Percentiles rank a stretch among this genome's conserved stretches.
Evolutionary conservation across 1,140 invertebrate genomes (phyloP).

Genomic region (Neodiprion virginianus): DNA sequence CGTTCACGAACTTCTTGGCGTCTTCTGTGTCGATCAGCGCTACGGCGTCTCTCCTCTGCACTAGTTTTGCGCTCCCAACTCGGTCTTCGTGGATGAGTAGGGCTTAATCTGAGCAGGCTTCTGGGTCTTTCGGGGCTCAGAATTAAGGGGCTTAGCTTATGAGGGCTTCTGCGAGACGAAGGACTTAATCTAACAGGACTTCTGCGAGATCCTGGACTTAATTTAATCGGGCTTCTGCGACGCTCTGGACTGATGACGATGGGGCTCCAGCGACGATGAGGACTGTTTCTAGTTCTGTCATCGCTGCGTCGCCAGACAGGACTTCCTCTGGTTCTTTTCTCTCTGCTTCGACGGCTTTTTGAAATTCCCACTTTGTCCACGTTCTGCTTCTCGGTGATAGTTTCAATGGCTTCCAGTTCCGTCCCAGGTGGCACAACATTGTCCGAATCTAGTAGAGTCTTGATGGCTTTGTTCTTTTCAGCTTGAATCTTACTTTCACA

Average conservation of each 20-base stretch:
- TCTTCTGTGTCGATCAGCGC: conserved; percentile 43
- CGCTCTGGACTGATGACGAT: conserved; percentile 11
- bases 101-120: conserved; percentile 23
- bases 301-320: conserved; percentile 40
- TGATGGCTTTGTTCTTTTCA: conserved; percentile 59
- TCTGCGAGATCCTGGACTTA: conserved; percentile 37
- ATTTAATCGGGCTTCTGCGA: conserved; percentile 8
- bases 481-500: conserved; percentile 56
- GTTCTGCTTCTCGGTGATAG: conserved; percentile 48
- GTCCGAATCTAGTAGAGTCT: conserved; percentile 56
- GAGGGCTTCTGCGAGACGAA: conserved; percentile 37
- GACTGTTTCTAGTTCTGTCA: conserved; percentile 42
- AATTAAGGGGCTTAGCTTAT: conserved; percentile 24
- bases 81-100: conserved; percentile 36
- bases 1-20: conserved; percentile 49
- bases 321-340: conserved; percentile 38
- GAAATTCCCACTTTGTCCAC: conserved; percentile 33
- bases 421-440: conserved; percentile 58
- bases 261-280: conserved; percentile 36
- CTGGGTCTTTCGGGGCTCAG: conserved; percentile 24
- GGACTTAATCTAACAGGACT: conserved; percentile 31
- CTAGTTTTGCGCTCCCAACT: conserved; percentile 47
- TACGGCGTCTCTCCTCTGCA: conserved; percentile 39
- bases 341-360: conserved; percentile 31
- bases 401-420: conserved; percentile 53